Percentiles rank a stretch among this genome's conserved stretches.
Conservation (phyloP, 2,113 vertebrate species). For the Pholis gunnellus region DNA sequence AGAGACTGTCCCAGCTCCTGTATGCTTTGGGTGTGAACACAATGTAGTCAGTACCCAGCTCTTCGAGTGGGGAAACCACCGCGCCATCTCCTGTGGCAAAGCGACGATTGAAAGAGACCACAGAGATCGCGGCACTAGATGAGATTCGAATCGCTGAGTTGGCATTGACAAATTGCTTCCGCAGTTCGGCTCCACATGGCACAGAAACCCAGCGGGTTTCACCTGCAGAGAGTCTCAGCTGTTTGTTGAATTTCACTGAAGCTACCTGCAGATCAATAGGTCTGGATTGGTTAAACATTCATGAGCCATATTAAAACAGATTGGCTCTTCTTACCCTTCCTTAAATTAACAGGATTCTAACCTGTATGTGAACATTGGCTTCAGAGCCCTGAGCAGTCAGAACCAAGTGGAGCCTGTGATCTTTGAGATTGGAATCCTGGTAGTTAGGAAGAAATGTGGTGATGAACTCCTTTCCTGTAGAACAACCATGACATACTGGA, state of each 20-base stretch:
- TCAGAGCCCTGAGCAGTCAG: conserved; percentile 14
- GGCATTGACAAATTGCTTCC: not conserved
- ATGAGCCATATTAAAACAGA: not conserved
- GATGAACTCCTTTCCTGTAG: conserved; percentile 46
- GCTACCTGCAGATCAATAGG: conserved; percentile 23
- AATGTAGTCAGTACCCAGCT: conserved; percentile 28
- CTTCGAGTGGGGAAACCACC: conserved; percentile 13
- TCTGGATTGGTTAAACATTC: not conserved
- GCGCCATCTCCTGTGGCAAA: not conserved
- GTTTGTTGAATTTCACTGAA: not conserved
- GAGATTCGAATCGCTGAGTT: conserved; percentile 44
- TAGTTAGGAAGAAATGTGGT: conserved; percentile 45
- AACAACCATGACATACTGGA: conserved; percentile 31
- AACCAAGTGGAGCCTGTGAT: not conserved
- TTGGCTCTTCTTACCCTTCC: not conserved
- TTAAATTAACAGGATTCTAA: not conserved
- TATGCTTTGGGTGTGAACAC: conserved; percentile 12
- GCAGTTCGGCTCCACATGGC: not conserved
- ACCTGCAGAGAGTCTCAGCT: conserved; percentile 7
- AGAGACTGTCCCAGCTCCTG: accelerated
- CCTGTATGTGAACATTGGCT: conserved; percentile 40
- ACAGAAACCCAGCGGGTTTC: conserved; percentile 12
- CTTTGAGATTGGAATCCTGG: accelerated
- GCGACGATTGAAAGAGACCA: conserved; percentile 36
- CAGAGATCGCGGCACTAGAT: conserved; percentile 35